Evolutionary conservation across 2,113 vertebrate genomes (phyloP), one percentile per base, ranked within the genome.

Genomic region (Sitta europaea): DNA sequence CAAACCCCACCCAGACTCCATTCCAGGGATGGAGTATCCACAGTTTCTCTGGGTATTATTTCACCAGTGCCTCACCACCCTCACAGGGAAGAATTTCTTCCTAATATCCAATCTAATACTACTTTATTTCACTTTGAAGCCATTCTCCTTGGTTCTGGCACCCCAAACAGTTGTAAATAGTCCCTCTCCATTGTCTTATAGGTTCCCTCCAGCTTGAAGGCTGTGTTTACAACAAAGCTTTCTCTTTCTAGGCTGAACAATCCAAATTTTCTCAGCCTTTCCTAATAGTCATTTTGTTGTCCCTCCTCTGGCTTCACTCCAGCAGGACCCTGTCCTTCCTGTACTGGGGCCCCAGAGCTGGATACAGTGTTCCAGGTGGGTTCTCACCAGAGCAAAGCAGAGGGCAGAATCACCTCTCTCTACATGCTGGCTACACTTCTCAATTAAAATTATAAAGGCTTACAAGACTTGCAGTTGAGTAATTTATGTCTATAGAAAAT

Each of bases 141-240:
- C 1, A 20, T 29, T 38, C 11, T 23, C 9, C 8, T 9, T n/a
- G 35, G 14, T 47, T 2, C 10, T 47, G 17, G 27, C 47, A 61
- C 18, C 47, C 8, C 20, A 54, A 20, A 3, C 0, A 0, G 10
- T 12, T 24, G 15, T 9, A 31, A 36, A 50, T 13, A 24, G 2
- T 43, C 19, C 16, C 5, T 58, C 11, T 66, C 16, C 33, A n/a
- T 33, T 5, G 43, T 38, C 16, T 22, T 14, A 2, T 18, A 38
- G 35, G 24, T 11, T 47, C 19, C 5, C 3, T 29, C 59, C 24
- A 29, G 24, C 24, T 40, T 21, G 11, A 14, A 47, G 20, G 9
- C 13, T 53, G 20, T 1, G 12, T 18, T 53, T 47, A 47, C 24
- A n/a, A 43, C 3, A n/a, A 51, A 58, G 2, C 6, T 33, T 51